Evolutionary conservation across 2,797 vertebrate genomes (phyloP).

Genomic region (Rhyacichthys aspro): DNA sequence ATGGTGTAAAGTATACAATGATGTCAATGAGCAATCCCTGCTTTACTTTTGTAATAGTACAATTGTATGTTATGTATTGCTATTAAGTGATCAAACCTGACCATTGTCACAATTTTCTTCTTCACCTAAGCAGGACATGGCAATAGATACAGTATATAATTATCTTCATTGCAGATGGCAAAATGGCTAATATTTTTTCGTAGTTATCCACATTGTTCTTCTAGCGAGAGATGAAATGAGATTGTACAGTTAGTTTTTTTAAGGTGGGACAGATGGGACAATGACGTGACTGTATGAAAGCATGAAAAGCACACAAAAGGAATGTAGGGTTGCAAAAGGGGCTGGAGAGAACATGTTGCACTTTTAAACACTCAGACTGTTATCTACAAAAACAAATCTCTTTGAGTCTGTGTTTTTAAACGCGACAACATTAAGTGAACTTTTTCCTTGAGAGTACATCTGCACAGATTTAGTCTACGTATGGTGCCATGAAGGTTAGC

Average conservation of each 20-base stretch:
- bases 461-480: constrained; percentile 50
- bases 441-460: constrained; percentile 32
- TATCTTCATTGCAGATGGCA: constrained; percentile 58
- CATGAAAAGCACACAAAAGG: constrained; percentile 62
- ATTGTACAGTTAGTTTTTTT: constrained; percentile 54
- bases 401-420: constrained; percentile 36
- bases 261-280: constrained; percentile 27
- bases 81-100: constrained; percentile 55
- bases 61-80: constrained; percentile 31
- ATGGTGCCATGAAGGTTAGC: too few species aligned
- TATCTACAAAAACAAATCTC: neutral
- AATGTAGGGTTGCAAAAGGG: constrained; percentile 67
- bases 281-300: constrained; percentile 47
- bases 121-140: constrained; percentile 42
- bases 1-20: constrained; percentile 52
- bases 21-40: constrained; percentile 66
- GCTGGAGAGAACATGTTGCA: constrained; percentile 24
- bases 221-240: constrained; percentile 45
- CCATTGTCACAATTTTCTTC: constrained; percentile 42
- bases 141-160: constrained; percentile 32
- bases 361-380: constrained; percentile 41
- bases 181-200: constrained; percentile 51
- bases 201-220: constrained; percentile 35
- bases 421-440: constrained; percentile 36
- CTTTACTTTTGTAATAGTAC: constrained; percentile 51